Base-by-base conservation (phyloP, 2,797 vertebrate species). In the Enteromius treurensis region DNA sequence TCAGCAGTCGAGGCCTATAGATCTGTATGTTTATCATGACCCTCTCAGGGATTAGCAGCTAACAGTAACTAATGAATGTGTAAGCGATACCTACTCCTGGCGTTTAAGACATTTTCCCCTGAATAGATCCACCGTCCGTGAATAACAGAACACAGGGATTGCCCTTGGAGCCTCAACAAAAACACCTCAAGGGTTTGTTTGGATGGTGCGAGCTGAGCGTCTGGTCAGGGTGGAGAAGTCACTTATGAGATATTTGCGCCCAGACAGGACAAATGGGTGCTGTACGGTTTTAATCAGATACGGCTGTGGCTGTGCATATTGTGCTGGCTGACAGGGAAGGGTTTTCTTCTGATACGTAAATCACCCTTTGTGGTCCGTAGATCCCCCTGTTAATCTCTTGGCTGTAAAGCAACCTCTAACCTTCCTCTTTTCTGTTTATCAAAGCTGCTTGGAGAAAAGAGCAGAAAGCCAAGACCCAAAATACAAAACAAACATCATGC, bases 131-230 rank as follows among this genome's bases (percentile, higher is more conserved):
- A 47, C 40, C 40, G 49, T 10, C 88, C 90, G 87, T 89, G 76
- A 86, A 90, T 91, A 91, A 90, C 75, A 70, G 67, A 90, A 81
- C 86, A 78, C 87, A 89, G 85, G 83, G 80, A 81, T 86, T 88
- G 74, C 80, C 89, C 84, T 87, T 78, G 51, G 86, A 91, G 86
- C 88, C 88, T 90, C 88, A 89, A 87, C 86, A 89, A 93, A 92
- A 93, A 92, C 93, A 93, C 90, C 89, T 92, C 77, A 84, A 79
- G 84, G 90, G 89, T 91, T 92, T 94, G 91, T 93, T 92, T 94
- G 88, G 88, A 89, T 84, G 82, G 81, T 80, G 5, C 74, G 86
- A 88, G 89, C 89, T 89, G 86, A 14, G 86, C 69, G 68, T 75
- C 82, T 90, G 89, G 86, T 88, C 73, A 68, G 58, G 89, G 86